A percentile compares a stretch with the other conserved stretches of the same genome.
phyloP scores from a whole-genome alignment of 1,140 invertebrate species.

The Drosophila auraria region DNA sequence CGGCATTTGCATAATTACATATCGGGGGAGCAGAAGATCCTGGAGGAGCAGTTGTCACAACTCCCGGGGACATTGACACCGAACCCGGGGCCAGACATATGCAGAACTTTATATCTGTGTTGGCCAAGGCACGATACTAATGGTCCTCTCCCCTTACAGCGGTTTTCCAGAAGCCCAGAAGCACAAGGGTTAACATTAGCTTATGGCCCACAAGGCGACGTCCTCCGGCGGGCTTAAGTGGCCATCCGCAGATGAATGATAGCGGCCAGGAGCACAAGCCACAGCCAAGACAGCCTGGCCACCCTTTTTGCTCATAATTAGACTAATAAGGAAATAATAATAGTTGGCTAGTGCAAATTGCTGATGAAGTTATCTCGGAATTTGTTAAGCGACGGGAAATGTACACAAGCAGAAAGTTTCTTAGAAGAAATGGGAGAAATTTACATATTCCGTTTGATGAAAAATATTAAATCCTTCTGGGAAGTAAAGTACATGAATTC shows the following conservation, averaged over 20 bases:
- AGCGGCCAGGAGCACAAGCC: conserved; percentile 17
- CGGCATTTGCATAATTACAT: conserved; percentile 74
- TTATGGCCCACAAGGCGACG: conserved; percentile 52
- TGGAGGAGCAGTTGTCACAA: conserved; percentile 13
- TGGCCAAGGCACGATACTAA: conserved; percentile 50
- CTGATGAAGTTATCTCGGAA: conserved; percentile 31
- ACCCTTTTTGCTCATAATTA: conserved; percentile 33
- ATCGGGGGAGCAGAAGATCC: conserved; percentile 12
- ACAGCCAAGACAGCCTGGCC: conserved; percentile 14
- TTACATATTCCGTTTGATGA: too few relatives aligned
- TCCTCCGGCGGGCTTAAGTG: conserved; percentile 53
- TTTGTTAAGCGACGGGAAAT: background rate
- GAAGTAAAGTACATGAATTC: background rate
- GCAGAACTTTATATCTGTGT: conserved; percentile 55
- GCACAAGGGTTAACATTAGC: conserved; percentile 56
- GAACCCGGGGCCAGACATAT: conserved; percentile 40
- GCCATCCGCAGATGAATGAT: conserved; percentile 47
- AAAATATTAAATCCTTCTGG: background rate
- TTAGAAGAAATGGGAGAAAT: background rate
- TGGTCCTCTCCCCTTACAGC: conserved; percentile 57
- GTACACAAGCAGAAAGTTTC: background rate
- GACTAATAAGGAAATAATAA: conserved; percentile 51
- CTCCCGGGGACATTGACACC: conserved; percentile 43
- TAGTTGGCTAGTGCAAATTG: conserved; percentile 41
- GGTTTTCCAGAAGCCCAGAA: background rate